These are phyloP conservation scores for Petrocephalus zakoni DNA, from an alignment of 2,113 vertebrate genomes.

Conservation along the genomic window DNA sequence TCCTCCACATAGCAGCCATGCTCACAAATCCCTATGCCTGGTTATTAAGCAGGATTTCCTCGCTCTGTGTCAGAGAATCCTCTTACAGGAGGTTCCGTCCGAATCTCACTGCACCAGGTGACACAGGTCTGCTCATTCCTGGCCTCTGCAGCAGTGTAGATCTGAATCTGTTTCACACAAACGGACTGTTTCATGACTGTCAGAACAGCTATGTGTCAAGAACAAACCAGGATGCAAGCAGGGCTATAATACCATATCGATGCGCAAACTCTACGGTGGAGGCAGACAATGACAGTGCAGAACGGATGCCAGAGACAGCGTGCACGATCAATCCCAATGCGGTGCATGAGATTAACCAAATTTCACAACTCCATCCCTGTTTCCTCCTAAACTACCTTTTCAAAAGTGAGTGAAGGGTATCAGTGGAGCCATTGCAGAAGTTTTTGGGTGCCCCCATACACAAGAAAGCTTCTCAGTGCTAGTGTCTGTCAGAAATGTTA, in stretches of 20 bases:
- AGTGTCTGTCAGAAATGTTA: no score
- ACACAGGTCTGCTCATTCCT: neutral
- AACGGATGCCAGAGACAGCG: neutral
- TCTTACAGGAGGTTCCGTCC: neutral
- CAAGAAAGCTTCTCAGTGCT: neutral
- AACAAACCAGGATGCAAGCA: neutral
- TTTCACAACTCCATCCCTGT: neutral
- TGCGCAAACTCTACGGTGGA: neutral
- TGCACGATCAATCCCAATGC: neutral
- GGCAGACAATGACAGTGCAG: neutral
- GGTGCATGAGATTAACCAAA: neutral
- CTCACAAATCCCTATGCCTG: neutral
- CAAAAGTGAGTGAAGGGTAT: neutral
- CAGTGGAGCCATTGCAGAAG: neutral
- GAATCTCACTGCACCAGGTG: neutral
- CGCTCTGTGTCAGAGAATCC: neutral
- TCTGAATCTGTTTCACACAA: neutral
- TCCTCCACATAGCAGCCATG: neutral
- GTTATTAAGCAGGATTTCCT: neutral
- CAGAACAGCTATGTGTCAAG: neutral
- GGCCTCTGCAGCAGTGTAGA: neutral
- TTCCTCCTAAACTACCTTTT: neutral
- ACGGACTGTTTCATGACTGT: neutral
- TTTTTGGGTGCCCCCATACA: neutral
- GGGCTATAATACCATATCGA: neutral